A percentile compares a stretch with the other conserved stretches of the same genome.
These are phyloP conservation scores for Drosophila meridionalis DNA, from an alignment of 2,888 invertebrate species.

Conservation along the genomic window DNA sequence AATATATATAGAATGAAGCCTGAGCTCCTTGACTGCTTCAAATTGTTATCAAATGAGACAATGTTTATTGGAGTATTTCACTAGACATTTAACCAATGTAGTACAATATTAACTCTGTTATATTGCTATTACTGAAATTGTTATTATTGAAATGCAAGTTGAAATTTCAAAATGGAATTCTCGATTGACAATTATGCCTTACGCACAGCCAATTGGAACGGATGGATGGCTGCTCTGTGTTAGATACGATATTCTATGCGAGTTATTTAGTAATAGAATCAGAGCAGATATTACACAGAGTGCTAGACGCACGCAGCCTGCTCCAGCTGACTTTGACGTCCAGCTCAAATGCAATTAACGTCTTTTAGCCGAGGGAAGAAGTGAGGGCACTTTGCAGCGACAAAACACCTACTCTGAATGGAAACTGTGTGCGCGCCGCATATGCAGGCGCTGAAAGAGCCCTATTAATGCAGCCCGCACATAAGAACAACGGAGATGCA, in stretches of 20 bases:
- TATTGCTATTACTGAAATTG: too few species aligned
- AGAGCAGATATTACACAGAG: not conserved
- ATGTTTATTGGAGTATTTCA: not conserved
- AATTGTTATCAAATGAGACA: not conserved
- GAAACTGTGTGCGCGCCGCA: slow-evolving; percentile 29
- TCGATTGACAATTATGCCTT: not conserved
- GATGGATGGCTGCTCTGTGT: too few species aligned
- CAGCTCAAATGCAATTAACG: slow-evolving; percentile 20
- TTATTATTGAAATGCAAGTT: not conserved
- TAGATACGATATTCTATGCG: not conserved
- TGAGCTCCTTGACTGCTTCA: too few species aligned
- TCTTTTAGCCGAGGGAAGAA: slow-evolving; percentile 13
- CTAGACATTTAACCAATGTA: not conserved
- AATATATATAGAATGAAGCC: too few species aligned
- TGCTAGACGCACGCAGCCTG: not conserved
- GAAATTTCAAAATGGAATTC: not conserved
- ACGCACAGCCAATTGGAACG: not conserved
- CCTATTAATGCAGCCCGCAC: slow-evolving; percentile 54
- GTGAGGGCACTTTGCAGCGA: slow-evolving; percentile 6
- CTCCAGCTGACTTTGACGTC: slow-evolving; percentile 1
- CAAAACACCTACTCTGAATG: slow-evolving; percentile 19
- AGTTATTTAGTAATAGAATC: not conserved
- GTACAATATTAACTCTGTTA: not conserved
- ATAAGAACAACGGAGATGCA: slow-evolving; percentile 11
- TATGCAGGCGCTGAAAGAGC: slow-evolving; percentile 36